Base-by-base conservation (phyloP, 2,113 vertebrate species). In the Origma solitaria region DNA sequence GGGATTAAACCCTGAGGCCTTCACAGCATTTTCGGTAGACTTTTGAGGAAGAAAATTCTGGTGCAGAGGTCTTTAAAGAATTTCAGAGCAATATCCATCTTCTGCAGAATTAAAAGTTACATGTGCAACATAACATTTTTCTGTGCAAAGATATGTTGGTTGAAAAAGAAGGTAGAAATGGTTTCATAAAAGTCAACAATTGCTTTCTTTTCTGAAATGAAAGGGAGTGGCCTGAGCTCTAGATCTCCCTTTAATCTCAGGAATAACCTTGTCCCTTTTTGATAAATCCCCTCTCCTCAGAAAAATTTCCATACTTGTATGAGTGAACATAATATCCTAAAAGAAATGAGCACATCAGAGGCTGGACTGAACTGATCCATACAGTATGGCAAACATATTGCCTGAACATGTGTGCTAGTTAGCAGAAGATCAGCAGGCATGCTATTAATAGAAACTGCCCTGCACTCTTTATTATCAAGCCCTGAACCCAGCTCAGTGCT, bases 71-170 rank as follows among this genome's bases (percentile, higher is more conserved):
- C 23, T 68, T 80, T 11, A 93, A 89, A 77, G 22, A 66, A 22
- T 64, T 65, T 90, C 24, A 66, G 24, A 82, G 17, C 4, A 54
- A 38, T 37, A 84, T 94, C 33, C 7, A 30, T 42, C 16, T 68
- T 73, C 30, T 75, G 24, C 47, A 84, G 40, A 81, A 81, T 65
- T 73, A 42, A 18, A 82, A 70, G 28, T 28, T 47, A 4, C 1
- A 13, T 44, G 7, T 72, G 65, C 37, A 77, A 30, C 11, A 23
- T 2, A 31, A 50, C 7, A 25, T 57, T 50, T 22, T 70, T 35
- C 13, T 51, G 8, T 1, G 1, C 7, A 42, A 54, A 53, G 13
- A 40, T 53, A n/a, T 3, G 0, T 9, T 51, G 8, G 4, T 65
- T 66, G 37, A 62, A 86, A 83, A 73, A 54, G 7, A 11, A 37